phyloP scores from a whole-genome alignment of 1,140 invertebrate genomes.

The Ostrea denselamellosa region DNA sequence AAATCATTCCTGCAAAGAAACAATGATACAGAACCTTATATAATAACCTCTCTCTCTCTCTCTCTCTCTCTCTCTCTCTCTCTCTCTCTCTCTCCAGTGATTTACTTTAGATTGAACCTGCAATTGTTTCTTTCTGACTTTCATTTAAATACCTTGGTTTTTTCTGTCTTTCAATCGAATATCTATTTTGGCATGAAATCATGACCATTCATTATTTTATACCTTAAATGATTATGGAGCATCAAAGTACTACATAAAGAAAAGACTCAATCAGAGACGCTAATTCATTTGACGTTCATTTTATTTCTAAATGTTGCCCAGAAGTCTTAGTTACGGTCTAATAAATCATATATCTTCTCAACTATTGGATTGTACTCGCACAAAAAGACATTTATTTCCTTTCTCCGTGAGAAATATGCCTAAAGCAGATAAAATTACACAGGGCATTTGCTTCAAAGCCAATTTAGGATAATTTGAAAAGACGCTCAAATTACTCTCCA shows the following conservation, averaged over 20 bases:
- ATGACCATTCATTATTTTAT: not conserved
- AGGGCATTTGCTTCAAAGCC: slow-evolving; percentile 19
- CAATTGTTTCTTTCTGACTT: no score
- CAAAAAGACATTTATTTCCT: slow-evolving; percentile 42
- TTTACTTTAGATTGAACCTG: no score
- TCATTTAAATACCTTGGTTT: no score
- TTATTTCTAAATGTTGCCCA: not conserved
- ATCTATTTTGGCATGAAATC: not conserved
- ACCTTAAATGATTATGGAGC: not conserved
- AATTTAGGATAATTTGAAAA: slow-evolving; percentile 33
- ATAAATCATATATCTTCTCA: not conserved
- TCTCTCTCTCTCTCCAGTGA: no score
- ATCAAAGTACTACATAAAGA: not conserved
- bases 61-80: no score
- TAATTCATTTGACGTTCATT: not conserved
- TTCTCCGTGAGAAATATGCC: not conserved
- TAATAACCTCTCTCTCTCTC: no score
- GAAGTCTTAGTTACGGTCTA: not conserved
- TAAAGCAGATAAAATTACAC: slow-evolving; percentile 16
- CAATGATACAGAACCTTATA: not conserved
- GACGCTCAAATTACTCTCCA: slow-evolving; percentile 19
- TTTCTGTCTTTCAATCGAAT: not conserved
- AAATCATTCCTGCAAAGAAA: slow-evolving; percentile 83
- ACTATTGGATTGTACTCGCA: slow-evolving; percentile 5
- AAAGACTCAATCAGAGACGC: not conserved